Evolutionary conservation across 2,888 invertebrate genomes (phyloP).

Genomic region (Apodemia hepburni): DNA sequence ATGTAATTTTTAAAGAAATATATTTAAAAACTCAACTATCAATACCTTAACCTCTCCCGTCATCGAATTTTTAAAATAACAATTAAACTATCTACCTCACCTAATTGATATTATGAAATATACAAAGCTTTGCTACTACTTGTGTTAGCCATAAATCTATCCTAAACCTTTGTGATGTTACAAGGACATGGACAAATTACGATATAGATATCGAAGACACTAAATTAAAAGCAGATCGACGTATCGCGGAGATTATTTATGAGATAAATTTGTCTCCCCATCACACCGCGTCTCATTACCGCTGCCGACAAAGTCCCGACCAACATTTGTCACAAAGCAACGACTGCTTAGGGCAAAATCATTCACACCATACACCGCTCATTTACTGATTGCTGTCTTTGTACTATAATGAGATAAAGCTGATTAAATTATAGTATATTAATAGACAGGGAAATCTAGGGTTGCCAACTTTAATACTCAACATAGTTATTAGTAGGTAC

Average conservation of each 20-base stretch:
- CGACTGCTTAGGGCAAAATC: constrained; percentile 67
- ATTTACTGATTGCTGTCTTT: constrained; percentile 12
- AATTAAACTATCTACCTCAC: too few relatives aligned
- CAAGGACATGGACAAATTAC: constrained; percentile 64
- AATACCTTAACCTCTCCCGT: too few relatives aligned
- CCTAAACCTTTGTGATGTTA: constrained; percentile 42
- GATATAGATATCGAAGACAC: constrained; percentile 59
- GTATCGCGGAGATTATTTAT: constrained; percentile 68
- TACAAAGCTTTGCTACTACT: not conserved
- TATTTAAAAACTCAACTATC: too few relatives aligned
- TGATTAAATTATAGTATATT: not conserved
- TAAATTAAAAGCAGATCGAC: constrained; percentile 70
- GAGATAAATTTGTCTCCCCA: constrained; percentile 70
- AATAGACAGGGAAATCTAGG: not conserved
- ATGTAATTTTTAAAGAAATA: too few relatives aligned
- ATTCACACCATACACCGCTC: constrained; percentile 6
- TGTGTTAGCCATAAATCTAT: not conserved
- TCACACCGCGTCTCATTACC: constrained; percentile 64
- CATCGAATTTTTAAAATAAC: too few relatives aligned
- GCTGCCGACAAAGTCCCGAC: constrained; percentile 64
- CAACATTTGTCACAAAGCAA: constrained; percentile 62
- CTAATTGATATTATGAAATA: too few relatives aligned
- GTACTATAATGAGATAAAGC: not conserved
- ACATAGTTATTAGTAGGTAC: too few relatives aligned
- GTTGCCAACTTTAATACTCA: not conserved